phyloP scores from a whole-genome alignment of 2,797 vertebrate genomes.

The Phoebastria nigripes region DNA sequence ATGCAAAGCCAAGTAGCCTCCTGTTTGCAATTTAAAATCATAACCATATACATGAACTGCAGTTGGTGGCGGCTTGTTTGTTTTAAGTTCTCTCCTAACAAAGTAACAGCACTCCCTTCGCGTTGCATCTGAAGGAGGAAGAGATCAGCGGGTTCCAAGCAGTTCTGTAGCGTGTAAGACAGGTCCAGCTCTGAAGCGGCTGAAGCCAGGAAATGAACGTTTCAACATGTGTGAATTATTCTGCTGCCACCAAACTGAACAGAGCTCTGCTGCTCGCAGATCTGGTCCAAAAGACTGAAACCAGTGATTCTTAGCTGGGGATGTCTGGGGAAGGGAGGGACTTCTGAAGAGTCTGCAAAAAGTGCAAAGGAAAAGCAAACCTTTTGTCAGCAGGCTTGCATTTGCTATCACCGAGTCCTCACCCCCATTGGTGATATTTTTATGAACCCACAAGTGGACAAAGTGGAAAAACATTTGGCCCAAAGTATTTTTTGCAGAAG shows the following conservation, averaged over 20 bases:
- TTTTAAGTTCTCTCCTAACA: not conserved
- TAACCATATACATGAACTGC: conserved; percentile 23
- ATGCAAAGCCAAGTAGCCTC: conserved; percentile 55
- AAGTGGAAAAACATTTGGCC: not conserved
- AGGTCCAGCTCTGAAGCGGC: not conserved
- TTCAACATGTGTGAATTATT: not conserved
- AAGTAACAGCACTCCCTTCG: not conserved
- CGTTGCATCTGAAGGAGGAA: not conserved
- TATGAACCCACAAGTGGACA: not conserved
- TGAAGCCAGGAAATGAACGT: not conserved
- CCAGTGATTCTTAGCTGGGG: not conserved
- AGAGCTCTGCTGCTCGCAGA: not conserved
- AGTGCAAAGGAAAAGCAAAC: not conserved
- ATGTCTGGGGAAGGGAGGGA: not conserved
- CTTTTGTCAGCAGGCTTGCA: not conserved
- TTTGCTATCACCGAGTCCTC: not conserved
- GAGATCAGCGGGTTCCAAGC: not conserved
- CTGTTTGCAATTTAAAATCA: conserved; percentile 62
- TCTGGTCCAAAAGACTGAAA: not conserved
- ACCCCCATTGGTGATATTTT: not conserved
- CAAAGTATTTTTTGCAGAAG: not conserved
- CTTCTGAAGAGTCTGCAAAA: not conserved
- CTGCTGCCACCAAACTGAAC: not conserved
- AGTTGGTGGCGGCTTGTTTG: conserved; percentile 18
- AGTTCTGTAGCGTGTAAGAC: not conserved